Conservation (phyloP, 2,888 invertebrate genomes). For the Tryphoninae sp. region DNA sequence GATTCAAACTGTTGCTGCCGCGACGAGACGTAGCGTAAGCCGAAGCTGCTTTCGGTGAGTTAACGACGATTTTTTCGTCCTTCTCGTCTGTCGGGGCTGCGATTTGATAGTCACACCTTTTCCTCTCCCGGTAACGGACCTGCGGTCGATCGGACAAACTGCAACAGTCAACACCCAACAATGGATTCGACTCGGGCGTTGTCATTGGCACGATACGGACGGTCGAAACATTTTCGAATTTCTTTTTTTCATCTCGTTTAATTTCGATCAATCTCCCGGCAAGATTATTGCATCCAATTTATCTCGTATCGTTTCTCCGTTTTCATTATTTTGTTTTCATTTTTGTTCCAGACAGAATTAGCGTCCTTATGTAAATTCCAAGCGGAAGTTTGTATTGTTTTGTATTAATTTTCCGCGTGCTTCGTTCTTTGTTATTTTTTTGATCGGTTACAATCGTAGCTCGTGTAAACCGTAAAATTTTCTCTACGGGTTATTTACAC, state of each 20-base stretch:
- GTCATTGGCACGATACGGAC: slow-evolving; percentile 79
- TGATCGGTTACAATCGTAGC: no score
- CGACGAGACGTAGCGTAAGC: slow-evolving; percentile 58
- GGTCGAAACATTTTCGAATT: slow-evolving; percentile 20
- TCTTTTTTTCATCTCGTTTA: not conserved
- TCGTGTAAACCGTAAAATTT: no score
- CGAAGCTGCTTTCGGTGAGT: slow-evolving; percentile 47
- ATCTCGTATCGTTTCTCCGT: not conserved
- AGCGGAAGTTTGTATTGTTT: no score
- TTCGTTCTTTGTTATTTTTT: no score
- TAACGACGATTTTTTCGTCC: slow-evolving; percentile 62
- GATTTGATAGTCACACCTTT: slow-evolving; percentile 89
- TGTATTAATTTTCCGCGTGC: no score
- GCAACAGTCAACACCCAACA: slow-evolving; percentile 82
- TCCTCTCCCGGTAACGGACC: slow-evolving; percentile 88
- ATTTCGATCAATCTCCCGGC: not conserved
- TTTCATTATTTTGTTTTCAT: not conserved
- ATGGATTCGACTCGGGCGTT: slow-evolving; percentile 78
- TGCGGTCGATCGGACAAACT: slow-evolving; percentile 91
- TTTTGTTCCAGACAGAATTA: no score
- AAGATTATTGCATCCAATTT: not conserved
- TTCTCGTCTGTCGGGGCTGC: slow-evolving; percentile 71
- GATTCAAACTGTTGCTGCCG: slow-evolving; percentile 64
- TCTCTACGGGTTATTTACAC: slow-evolving; percentile 19
- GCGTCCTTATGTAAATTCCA: no score